Evolutionary conservation across 2,888 invertebrate species (phyloP).

Genomic region (Incurvaria masculella): DNA sequence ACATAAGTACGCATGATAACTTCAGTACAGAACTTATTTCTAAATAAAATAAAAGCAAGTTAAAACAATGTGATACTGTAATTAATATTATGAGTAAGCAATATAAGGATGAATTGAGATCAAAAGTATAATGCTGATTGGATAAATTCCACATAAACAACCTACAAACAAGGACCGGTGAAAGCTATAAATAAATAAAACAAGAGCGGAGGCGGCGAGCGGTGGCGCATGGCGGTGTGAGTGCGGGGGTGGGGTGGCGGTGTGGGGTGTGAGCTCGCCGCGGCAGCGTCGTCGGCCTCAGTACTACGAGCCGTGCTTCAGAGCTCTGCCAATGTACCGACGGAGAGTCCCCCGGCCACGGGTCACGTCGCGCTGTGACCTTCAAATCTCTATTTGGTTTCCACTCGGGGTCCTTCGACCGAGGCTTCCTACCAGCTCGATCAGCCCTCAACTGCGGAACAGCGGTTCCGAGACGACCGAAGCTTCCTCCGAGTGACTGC

Average conservation of each 20-base stretch:
- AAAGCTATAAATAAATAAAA: background rate
- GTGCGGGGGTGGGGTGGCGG: slow-evolving; percentile 1
- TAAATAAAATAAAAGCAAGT: too few species aligned
- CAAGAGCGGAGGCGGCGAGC: slow-evolving; percentile 1
- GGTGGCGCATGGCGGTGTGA: slow-evolving; percentile 2
- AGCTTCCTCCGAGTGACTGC: background rate
- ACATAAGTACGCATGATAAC: too few species aligned
- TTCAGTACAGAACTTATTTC: too few species aligned
- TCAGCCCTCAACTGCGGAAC: slow-evolving; percentile 33
- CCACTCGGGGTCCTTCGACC: slow-evolving; percentile 67
- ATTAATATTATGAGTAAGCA: too few species aligned
- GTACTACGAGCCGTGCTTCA: slow-evolving; percentile 2
- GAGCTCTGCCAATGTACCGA: too few species aligned
- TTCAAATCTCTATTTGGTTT: slow-evolving; percentile 82
- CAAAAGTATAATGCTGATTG: too few species aligned
- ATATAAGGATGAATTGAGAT: too few species aligned
- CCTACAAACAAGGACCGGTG: background rate
- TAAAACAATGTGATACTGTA: too few species aligned
- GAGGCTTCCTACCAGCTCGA: slow-evolving; percentile 37
- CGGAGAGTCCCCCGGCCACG: slow-evolving; percentile 37
- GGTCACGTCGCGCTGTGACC: slow-evolving; percentile 72
- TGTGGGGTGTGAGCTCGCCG: slow-evolving; percentile 5
- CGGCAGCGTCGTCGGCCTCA: background rate
- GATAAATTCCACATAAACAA: background rate
- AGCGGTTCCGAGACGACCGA: slow-evolving; percentile 23